phyloP scores from a whole-genome alignment of 2,888 invertebrate species.

The Rugalucina vietnamica region DNA sequence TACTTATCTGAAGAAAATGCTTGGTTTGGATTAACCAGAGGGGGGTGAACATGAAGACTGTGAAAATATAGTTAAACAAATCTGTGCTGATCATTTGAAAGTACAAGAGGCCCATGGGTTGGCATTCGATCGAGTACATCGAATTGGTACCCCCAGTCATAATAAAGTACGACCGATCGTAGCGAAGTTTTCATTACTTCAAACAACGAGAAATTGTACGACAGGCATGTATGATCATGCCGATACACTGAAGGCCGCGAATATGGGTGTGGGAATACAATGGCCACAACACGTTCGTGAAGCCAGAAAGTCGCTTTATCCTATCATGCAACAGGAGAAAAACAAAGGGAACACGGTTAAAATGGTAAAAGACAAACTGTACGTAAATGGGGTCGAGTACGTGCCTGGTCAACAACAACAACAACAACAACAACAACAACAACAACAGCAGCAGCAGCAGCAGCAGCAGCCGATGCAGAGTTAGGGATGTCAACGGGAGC shows the following conservation, averaged over 20 bases:
- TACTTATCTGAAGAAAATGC: too few species aligned
- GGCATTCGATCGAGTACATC: background rate
- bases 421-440: background rate
- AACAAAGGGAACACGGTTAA: too few species aligned
- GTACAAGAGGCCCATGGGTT: background rate
- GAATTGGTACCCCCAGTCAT: background rate
- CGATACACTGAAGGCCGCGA: background rate
- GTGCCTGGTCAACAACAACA: background rate
- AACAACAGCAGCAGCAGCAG: background rate
- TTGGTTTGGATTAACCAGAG: too few species aligned
- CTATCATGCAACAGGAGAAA: background rate
- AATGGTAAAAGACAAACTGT: background rate
- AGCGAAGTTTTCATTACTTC: too few species aligned
- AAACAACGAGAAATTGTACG: background rate
- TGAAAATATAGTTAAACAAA: background rate
- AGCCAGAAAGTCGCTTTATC: background rate
- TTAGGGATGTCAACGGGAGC: slow-evolving; percentile 4
- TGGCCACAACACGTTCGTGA: background rate
- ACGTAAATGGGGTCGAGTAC: background rate
- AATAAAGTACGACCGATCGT: background rate
- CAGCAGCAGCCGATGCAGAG: background rate
- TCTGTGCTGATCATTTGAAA: background rate
- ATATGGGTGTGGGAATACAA: background rate
- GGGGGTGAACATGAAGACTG: background rate
- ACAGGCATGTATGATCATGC: background rate